Evolutionary conservation across 2,113 vertebrate genomes (phyloP).

Genomic region (Zootoca vivipara): DNA sequence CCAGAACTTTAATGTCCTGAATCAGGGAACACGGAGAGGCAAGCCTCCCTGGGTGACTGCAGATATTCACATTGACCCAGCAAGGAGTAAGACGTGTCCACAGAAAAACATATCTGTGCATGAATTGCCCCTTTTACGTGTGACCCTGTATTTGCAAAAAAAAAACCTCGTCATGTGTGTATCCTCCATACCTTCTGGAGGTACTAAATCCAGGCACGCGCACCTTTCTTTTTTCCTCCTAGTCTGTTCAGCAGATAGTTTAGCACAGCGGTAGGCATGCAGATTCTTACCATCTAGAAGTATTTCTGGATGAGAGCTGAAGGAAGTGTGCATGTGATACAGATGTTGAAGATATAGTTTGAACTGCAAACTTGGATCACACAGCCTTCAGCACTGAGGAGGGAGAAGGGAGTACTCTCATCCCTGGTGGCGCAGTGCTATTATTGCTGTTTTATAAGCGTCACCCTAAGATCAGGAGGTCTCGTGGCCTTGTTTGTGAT

Average conservation of each 20-base stretch:
- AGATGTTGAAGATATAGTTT: not conserved
- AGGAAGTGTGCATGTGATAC: not conserved
- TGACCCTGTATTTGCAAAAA: not conserved
- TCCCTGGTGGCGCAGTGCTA: not conserved
- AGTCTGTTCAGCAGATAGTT: not conserved
- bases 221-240: not conserved
- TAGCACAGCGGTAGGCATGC: not conserved
- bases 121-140: not conserved
- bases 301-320: not conserved
- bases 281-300: not conserved
- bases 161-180: not conserved
- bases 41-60: not conserved
- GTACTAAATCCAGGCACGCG: not conserved
- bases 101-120: not conserved
- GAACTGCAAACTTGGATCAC: not conserved
- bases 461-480: fast-evolving
- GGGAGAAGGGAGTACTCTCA: not conserved
- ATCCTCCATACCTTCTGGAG: not conserved
- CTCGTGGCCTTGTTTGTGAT: not conserved
- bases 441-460: not conserved
- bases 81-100: not conserved
- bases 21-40: not conserved
- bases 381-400: not conserved
- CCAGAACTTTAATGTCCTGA: no score
- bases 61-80: not conserved